phyloP scores from a whole-genome alignment of 2,113 vertebrate species.

The Vidua chalybeata region DNA sequence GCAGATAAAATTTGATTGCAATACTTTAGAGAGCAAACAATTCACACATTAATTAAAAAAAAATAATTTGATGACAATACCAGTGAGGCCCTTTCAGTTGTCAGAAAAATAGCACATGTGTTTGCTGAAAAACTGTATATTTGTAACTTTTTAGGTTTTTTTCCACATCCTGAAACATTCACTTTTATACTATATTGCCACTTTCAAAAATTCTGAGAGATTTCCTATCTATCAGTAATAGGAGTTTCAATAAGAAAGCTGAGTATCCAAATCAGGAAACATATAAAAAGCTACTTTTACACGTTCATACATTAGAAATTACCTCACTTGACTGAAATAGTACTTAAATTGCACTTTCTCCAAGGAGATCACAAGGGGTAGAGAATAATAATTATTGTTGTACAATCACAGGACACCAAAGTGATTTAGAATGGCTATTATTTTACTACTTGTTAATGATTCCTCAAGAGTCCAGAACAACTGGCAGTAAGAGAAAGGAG shows the following conservation, averaged over 20 bases:
- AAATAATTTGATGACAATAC: neutral
- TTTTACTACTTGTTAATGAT: constrained; percentile 30
- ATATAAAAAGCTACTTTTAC: neutral
- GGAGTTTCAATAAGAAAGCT: neutral
- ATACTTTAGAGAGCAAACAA: neutral
- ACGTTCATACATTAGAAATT: neutral
- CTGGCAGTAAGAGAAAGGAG: neutral
- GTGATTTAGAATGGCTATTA: constrained; percentile 9
- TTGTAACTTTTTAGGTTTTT: neutral
- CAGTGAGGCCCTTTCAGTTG: neutral
- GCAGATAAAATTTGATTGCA: constrained; percentile 9
- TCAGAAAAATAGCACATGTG: neutral
- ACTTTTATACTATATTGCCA: neutral
- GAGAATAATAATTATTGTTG: neutral
- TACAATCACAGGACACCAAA: neutral
- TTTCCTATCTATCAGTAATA: neutral
- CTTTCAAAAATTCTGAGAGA: neutral
- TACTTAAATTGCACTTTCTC: neutral
- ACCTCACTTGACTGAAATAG: neutral
- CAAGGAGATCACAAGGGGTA: neutral
- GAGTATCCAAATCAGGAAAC: neutral
- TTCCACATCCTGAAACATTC: neutral
- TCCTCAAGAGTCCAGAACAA: neutral
- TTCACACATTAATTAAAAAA: neutral
- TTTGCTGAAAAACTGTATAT: neutral